Evolutionary conservation across 1,140 invertebrate genomes (phyloP).

Genomic region (Leptoteleia sp.): DNA sequence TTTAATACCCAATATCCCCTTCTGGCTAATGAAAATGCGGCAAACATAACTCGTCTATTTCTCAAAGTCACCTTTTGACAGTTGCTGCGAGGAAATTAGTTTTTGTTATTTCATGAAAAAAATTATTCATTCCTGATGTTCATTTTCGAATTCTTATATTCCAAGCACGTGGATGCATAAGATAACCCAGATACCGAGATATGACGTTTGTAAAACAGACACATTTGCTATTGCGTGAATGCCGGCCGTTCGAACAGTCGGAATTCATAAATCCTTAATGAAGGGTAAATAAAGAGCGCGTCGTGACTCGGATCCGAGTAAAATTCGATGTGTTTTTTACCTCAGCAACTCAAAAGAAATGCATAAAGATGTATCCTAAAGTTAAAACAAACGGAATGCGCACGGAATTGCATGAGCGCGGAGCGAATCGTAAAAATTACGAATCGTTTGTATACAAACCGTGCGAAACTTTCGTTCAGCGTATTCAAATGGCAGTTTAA

Average conservation of each 20-base stretch:
- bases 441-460: slow-evolving; percentile 34
- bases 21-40: no score
- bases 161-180: slow-evolving; percentile 42
- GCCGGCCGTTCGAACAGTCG: slow-evolving; percentile 39
- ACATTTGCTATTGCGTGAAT: slow-evolving; percentile 58
- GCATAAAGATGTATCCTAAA: slow-evolving; percentile 43
- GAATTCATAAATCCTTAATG: slow-evolving; percentile 65
- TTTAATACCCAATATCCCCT: no score
- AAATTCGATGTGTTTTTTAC: slow-evolving; percentile 36
- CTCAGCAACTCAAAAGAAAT: slow-evolving; percentile 15
- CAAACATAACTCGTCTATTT: no score
- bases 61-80: background rate
- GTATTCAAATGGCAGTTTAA: slow-evolving; percentile 33
- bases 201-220: slow-evolving; percentile 52
- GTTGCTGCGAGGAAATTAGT: background rate
- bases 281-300: slow-evolving; percentile 57
- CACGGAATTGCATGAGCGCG: slow-evolving; percentile 47
- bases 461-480: slow-evolving; percentile 44
- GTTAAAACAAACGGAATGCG: slow-evolving; percentile 42
- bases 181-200: slow-evolving; percentile 55
- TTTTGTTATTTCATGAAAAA: slow-evolving; percentile 9
- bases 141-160: slow-evolving; percentile 25
- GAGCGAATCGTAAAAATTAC: slow-evolving; percentile 17
- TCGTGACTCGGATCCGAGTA: slow-evolving; percentile 50
- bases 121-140: slow-evolving; percentile 20